Evolutionary conservation across 2,113 vertebrate species (phyloP), one percentile per base, ranked within the genome.

Genomic region (Salminus brasiliensis): DNA sequence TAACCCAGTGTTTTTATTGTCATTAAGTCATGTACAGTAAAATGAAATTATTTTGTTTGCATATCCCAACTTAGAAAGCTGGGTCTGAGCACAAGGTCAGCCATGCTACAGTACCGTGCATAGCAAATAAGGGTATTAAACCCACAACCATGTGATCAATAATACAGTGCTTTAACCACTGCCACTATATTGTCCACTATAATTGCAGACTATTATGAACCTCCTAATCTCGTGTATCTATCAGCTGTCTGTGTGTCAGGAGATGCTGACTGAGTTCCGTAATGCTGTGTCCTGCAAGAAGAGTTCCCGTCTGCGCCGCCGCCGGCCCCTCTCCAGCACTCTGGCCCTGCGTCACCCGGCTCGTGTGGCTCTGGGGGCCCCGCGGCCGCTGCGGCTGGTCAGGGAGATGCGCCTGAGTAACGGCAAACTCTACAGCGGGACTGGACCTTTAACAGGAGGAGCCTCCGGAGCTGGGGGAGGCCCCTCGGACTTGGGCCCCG

Each of bases 241-340:
- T n/a, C 80, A 97, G 95, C 94, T 95, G 25, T 97, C 95, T 0
- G 94, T 97, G 27, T 96, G 96, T 88, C 95, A 96, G 88, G 95
- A 97, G 92, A 97, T 97, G 96, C 78, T 97, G 80, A 94, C 93
- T 0, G 95, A 97, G 86, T 94, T 97, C 49, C 90, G 94, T 12
- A 95, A 95, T 27, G 95, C 94, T 0, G 93, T 96, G 49, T 96
- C 95, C 11, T 97, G 95, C 82, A 95, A 94, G 90, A 96, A 96
- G 90, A 95, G 91, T 15, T 95, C 95, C 1, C 93, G 94, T 8
- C 92, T 94, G 4, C 93, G 95, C 3, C 92, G 94, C 0, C 94
- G 95, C 0, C 92, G 95, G 0, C 92, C 94, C 12, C 89, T 82
- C 66, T 90, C 69, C 74, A 88, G 86, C 89, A 89, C 84, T 15